phyloP scores from a whole-genome alignment of 1,140 invertebrate genomes.

The Drosophila serrata region DNA sequence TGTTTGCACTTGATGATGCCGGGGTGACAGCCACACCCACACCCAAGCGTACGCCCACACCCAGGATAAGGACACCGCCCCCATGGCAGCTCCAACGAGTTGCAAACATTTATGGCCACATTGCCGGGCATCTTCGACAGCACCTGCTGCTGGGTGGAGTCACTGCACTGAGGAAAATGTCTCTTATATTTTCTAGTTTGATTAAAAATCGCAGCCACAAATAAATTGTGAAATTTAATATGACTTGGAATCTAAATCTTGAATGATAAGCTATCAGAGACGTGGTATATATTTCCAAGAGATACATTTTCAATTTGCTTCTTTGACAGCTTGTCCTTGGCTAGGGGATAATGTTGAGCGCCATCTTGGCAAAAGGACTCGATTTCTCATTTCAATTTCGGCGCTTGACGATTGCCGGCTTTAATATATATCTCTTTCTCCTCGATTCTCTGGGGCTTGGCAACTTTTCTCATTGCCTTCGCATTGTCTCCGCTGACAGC shows the following conservation, averaged over 20 bases:
- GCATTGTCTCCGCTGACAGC: conserved; percentile 59
- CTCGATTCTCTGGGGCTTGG: conserved; percentile 3
- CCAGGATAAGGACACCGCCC: background rate
- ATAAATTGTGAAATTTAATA: background rate
- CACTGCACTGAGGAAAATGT: conserved; percentile 28
- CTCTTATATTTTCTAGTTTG: background rate
- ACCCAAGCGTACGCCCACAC: background rate
- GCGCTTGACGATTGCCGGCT: conserved; percentile 47
- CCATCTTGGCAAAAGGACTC: conserved; percentile 31
- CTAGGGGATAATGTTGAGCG: conserved; percentile 9
- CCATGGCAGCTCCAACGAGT: conserved; percentile 12
- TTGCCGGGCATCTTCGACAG: conserved; percentile 47
- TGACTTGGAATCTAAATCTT: background rate
- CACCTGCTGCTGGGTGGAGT: conserved; percentile 28
- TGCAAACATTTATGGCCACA: conserved; percentile 60
- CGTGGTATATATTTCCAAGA: background rate
- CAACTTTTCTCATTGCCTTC: conserved; percentile 51
- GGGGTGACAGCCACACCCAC: conserved; percentile 47
- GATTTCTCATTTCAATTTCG: conserved; percentile 65
- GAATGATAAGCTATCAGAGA: background rate
- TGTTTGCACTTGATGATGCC: conserved; percentile 67
- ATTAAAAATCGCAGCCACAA: background rate
- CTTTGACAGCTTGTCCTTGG: background rate
- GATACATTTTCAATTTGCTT: background rate
- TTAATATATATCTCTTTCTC: conserved; percentile 54